Percentiles rank a stretch among this genome's conserved stretches.
Evolutionary conservation across 23 tunicate genomes (phyloP).

Genomic region (Halocynthia roretzi): DNA sequence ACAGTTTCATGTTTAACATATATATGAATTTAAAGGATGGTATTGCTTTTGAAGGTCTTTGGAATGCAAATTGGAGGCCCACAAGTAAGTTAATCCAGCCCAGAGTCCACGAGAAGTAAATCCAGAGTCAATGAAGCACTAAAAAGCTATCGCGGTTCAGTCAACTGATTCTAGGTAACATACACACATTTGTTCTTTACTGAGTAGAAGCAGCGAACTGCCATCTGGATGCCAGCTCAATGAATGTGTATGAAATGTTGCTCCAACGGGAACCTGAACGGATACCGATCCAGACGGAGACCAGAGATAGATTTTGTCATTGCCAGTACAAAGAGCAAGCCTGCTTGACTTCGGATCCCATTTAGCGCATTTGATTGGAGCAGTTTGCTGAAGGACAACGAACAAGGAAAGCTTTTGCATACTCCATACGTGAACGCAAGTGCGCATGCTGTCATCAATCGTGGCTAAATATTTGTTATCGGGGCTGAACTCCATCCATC

Average conservation of each 20-base stretch:
- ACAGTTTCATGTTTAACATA: too few relatives aligned
- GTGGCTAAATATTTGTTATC: conserved; percentile 88
- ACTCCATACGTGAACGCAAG: conserved; percentile 74
- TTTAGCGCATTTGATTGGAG: conserved; percentile 58
- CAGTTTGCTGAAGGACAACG: conserved; percentile 64
- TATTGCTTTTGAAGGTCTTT: too few relatives aligned
- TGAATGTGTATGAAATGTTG: conserved; percentile 69
- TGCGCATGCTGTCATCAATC: conserved; percentile 89
- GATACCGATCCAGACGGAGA: conserved; percentile 89
- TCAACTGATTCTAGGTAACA: conserved; percentile 49
- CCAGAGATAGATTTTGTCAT: conserved; percentile 89
- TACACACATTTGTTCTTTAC: conserved; percentile 81
- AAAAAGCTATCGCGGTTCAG: too few relatives aligned
- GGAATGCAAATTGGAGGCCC: too few relatives aligned
- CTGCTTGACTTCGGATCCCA: conserved; percentile 72
- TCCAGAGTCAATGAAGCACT: too few relatives aligned
- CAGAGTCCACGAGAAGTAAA: too few relatives aligned
- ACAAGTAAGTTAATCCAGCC: too few relatives aligned
- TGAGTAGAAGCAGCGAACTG: conserved; percentile 44
- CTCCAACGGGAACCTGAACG: conserved; percentile 64
- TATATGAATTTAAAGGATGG: too few relatives aligned
- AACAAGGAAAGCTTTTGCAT: conserved; percentile 57
- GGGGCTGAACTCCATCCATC: conserved; percentile 83
- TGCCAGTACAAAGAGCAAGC: conserved; percentile 73
- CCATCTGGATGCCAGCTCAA: conserved; percentile 79